phyloP scores from a whole-genome alignment of 1,140 invertebrate genomes.

The Bactericera cockerelli region DNA sequence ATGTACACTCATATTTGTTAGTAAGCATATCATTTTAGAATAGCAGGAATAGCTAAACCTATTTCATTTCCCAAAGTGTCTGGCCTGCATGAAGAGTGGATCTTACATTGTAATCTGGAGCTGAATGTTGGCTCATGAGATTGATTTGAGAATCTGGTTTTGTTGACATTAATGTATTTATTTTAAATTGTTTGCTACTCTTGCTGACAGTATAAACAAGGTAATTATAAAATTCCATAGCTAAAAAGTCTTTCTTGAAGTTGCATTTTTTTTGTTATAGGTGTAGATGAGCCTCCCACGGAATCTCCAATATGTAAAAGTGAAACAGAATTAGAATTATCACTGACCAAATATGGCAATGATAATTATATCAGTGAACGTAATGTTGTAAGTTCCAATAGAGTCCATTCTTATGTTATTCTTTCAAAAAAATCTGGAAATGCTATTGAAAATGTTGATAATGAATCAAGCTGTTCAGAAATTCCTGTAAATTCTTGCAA shows the following conservation, averaged over 20 bases:
- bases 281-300: not conserved
- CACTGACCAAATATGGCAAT: not conserved
- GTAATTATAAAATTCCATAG: not conserved
- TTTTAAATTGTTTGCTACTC: not conserved
- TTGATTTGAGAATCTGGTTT: no score
- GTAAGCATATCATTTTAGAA: no score
- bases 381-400: not conserved
- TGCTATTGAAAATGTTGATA: not conserved
- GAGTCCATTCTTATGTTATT: not conserved
- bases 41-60: no score
- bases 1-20: no score
- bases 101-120: no score
- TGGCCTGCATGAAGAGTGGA: no score
- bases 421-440: not conserved
- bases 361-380: not conserved
- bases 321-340: not conserved
- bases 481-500: no score
- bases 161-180: no score
- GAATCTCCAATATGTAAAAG: not conserved
- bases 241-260: not conserved
- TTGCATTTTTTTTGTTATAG: not conserved
- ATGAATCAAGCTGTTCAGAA: no score
- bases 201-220: not conserved
- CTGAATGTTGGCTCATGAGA: no score
- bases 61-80: no score